Conservation (phyloP, 2,888 invertebrate genomes). For the Xylocampa areola region DNA sequence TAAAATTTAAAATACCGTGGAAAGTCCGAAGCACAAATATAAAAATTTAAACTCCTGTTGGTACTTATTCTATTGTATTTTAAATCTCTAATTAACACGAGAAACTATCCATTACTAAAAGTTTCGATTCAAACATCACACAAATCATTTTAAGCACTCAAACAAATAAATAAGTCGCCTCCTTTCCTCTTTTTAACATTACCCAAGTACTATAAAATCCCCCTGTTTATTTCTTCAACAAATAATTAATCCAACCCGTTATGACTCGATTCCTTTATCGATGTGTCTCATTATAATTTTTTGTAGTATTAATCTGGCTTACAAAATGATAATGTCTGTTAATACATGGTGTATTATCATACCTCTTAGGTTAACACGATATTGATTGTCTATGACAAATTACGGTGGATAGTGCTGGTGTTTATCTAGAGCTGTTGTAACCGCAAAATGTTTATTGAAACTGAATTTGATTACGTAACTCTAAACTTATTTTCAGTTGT, state of each 20-base stretch:
- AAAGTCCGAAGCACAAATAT: too few relatives aligned
- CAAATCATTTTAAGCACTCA: neutral
- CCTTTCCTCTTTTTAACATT: neutral
- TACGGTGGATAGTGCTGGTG: slow-evolving; percentile 10
- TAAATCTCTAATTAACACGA: too few relatives aligned
- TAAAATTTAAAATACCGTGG: too few relatives aligned
- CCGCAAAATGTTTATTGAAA: neutral
- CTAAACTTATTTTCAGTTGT: too few relatives aligned
- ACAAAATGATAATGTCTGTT: slow-evolving; percentile 52
- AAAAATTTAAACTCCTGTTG: too few relatives aligned
- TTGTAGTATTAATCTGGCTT: slow-evolving; percentile 35
- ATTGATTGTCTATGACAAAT: slow-evolving; percentile 56
- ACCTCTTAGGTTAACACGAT: slow-evolving; percentile 51
- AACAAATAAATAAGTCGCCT: slow-evolving; percentile 24
- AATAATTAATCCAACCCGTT: slow-evolving; percentile 49
- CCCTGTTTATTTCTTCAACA: slow-evolving; percentile 42
- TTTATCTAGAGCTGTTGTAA: slow-evolving; percentile 37
- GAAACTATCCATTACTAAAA: too few relatives aligned
- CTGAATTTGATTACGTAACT: too few relatives aligned
- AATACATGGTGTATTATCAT: slow-evolving; percentile 58
- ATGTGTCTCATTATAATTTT: slow-evolving; percentile 42
- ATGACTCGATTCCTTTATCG: slow-evolving; percentile 23
- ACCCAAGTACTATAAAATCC: neutral
- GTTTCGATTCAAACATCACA: too few relatives aligned
- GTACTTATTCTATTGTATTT: too few relatives aligned